phyloP scores from a whole-genome alignment of 2,888 invertebrate genomes.

The Folsomia manolachei region DNA sequence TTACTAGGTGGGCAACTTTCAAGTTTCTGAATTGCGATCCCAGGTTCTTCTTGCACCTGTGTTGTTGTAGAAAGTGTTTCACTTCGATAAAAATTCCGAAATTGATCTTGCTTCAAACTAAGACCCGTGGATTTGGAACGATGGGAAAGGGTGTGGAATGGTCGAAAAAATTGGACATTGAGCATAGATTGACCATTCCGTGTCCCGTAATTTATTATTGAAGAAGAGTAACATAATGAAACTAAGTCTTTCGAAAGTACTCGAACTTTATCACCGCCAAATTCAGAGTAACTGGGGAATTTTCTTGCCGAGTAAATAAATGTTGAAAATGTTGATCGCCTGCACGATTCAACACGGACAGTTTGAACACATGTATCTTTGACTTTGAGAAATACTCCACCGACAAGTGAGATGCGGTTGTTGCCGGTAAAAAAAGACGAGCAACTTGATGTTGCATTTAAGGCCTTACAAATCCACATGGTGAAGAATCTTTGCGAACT shows the following conservation, averaged over 20 bases:
- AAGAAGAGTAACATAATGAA: neutral
- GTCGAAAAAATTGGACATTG: slow-evolving; percentile 3
- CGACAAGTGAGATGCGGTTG: neutral
- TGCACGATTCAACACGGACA: neutral
- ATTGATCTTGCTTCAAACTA: too few species aligned
- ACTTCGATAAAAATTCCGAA: too few species aligned
- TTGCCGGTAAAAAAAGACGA: neutral
- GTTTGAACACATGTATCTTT: slow-evolving; percentile 18
- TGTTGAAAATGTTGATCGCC: neutral
- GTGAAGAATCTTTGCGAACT: slow-evolving; percentile 50
- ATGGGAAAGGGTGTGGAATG: neutral
- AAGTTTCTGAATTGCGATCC: neutral
- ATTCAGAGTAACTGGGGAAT: neutral
- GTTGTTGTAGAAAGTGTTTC: too few species aligned
- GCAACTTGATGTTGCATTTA: neutral
- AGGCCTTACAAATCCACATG: slow-evolving; percentile 49
- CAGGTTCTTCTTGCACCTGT: neutral
- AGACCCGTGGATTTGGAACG: too few species aligned
- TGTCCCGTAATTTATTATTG: neutral
- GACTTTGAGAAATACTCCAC: neutral
- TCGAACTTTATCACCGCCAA: neutral
- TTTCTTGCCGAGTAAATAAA: neutral
- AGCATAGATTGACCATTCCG: slow-evolving; percentile 1
- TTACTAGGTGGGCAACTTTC: too few species aligned
- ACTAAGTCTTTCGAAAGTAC: neutral